Conservation (phyloP, 2,888 invertebrate genomes). For the Oscheius sp. region DNA sequence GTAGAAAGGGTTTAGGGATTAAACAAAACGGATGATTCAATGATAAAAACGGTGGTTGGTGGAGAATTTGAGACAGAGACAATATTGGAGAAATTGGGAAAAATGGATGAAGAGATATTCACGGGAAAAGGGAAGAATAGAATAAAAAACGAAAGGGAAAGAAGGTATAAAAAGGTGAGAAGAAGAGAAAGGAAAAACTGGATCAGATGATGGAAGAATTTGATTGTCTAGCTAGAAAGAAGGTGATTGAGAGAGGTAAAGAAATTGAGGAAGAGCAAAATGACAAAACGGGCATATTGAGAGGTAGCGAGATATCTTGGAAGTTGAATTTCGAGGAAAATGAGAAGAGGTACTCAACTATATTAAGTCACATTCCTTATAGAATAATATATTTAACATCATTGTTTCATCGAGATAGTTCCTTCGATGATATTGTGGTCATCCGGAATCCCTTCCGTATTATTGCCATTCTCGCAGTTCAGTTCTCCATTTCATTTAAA, state of each 20-base stretch:
- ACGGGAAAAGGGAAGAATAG: not conserved
- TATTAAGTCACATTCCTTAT: not conserved
- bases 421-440: not conserved
- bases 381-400: not conserved
- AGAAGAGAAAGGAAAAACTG: not conserved
- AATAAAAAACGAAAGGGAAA: not conserved
- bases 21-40: slow-evolving; percentile 17
- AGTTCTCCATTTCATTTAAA: not conserved
- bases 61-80: not conserved
- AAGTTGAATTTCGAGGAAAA: not conserved
- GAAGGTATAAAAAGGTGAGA: not conserved
- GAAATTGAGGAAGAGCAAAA: not conserved
- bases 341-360: not conserved
- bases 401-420: too few species aligned
- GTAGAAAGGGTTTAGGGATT: not conserved
- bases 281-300: not conserved
- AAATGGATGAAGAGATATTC: not conserved
- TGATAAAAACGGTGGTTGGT: not conserved
- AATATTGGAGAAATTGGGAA: not conserved
- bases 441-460: not conserved
- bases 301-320: not conserved
- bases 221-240: not conserved
- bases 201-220: not conserved
- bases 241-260: too few species aligned
- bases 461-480: not conserved